phyloP scores from a whole-genome alignment of 2,888 invertebrate genomes.

The Pecten maximus region DNA sequence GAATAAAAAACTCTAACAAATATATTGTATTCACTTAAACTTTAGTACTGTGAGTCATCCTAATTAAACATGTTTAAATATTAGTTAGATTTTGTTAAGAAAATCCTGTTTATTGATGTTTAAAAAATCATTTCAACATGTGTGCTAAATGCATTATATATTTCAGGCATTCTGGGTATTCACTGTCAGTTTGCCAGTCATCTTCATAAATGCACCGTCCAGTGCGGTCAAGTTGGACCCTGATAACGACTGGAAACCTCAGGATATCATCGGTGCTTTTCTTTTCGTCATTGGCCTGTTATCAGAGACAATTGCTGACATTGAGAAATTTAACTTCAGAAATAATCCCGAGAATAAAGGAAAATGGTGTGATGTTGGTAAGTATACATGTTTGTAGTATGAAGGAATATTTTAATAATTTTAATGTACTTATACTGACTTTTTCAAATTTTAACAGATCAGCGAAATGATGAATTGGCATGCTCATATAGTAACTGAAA shows the following conservation, averaged over 20 bases:
- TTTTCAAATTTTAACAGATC: too few relatives aligned
- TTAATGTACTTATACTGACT: too few relatives aligned
- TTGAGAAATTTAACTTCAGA: slow-evolving; percentile 95
- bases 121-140: not conserved
- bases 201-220: slow-evolving; percentile 86
- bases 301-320: slow-evolving; percentile 94
- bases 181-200: slow-evolving; percentile 94
- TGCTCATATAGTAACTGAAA: too few relatives aligned
- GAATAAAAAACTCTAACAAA: too few relatives aligned
- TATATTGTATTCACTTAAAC: too few relatives aligned
- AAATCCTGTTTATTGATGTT: too few relatives aligned
- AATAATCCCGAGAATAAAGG: slow-evolving; percentile 94
- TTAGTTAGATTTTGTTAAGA: too few relatives aligned
- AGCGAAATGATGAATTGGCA: too few relatives aligned
- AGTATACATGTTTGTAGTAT: slow-evolving; percentile 66
- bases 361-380: slow-evolving; percentile 95
- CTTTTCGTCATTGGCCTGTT: slow-evolving; percentile 92
- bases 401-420: too few relatives aligned
- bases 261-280: slow-evolving; percentile 93
- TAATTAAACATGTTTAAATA: too few relatives aligned
- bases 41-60: too few relatives aligned
- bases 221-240: slow-evolving; percentile 58
- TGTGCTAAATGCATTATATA: not conserved
- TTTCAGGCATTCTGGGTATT: slow-evolving; percentile 91
- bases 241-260: slow-evolving; percentile 84